A percentile compares a stretch with the other conserved stretches of the same genome.
Evolutionary conservation across 2,888 invertebrate species (phyloP).

Genomic region (Synergus laeviventris): DNA sequence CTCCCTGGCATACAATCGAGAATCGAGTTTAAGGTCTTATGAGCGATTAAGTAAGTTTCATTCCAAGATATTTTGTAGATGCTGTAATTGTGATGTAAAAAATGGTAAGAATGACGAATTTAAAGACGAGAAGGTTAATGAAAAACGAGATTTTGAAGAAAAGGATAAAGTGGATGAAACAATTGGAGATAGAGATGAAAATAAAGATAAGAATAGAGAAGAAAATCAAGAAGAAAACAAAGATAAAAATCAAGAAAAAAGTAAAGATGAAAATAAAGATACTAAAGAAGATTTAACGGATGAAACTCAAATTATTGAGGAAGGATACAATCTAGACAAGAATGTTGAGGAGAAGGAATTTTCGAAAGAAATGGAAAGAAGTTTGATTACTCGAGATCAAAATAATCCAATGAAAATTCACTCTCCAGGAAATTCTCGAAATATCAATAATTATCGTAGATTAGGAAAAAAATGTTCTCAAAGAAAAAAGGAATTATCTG

Average conservation of each 20-base stretch:
- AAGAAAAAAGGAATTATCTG: background rate
- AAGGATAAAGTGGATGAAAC: background rate
- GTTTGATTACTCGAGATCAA: background rate
- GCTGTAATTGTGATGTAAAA: background rate
- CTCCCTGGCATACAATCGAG: background rate
- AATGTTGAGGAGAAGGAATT: background rate
- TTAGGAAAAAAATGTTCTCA: background rate
- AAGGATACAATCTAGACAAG: background rate
- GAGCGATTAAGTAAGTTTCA: background rate
- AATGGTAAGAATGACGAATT: background rate
- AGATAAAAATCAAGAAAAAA: too few species aligned
- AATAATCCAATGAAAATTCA: background rate
- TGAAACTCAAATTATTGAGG: background rate
- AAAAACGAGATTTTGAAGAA: background rate
- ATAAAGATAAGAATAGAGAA: background rate
- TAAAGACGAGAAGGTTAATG: background rate
- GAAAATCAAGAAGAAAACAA: too few species aligned
- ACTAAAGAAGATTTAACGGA: background rate
- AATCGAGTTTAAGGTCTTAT: background rate
- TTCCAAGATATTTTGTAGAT: background rate
- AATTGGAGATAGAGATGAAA: background rate
- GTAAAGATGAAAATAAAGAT: background rate
- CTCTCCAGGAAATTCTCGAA: background rate
- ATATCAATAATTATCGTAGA: background rate
- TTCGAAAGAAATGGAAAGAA: background rate